Evolutionary conservation across 2,797 vertebrate genomes (phyloP).

Genomic region (Alosa sapidissima): DNA sequence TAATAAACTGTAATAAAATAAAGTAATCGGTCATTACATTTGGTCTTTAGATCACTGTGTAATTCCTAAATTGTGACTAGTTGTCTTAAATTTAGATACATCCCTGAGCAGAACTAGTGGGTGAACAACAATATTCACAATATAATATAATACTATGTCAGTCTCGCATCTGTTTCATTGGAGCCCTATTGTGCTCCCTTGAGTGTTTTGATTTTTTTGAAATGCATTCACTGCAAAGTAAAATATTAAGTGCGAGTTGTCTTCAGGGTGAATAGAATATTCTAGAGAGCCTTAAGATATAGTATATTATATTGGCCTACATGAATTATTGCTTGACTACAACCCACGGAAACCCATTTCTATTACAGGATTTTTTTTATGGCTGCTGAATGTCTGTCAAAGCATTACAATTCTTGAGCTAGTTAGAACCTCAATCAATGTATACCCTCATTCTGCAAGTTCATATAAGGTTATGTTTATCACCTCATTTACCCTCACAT

Average conservation of each 20-base stretch:
- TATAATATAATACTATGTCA: too few species aligned
- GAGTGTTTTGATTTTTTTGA: neutral
- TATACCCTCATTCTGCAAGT: too few species aligned
- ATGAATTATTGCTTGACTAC: neutral
- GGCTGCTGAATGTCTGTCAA: too few species aligned
- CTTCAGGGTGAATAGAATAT: neutral
- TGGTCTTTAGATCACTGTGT: neutral
- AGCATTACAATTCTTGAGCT: neutral
- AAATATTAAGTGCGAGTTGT: neutral
- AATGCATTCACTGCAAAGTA: neutral
- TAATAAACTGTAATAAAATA: neutral
- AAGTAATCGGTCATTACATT: neutral
- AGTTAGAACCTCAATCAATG: neutral
- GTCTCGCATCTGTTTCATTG: neutral
- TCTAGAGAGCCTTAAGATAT: neutral
- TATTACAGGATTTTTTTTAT: too few species aligned
- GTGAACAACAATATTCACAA: neutral
- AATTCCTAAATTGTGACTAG: neutral
- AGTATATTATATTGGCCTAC: neutral
- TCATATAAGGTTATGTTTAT: too few species aligned
- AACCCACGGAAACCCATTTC: neutral
- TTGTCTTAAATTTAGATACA: neutral
- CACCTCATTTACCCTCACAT: too few species aligned
- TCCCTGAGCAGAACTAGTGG: neutral
- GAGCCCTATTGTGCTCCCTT: too few species aligned